These are phyloP conservation scores for Mesocricetus auratus DNA, from an alignment of 2,113 vertebrate genomes.

Conservation along the genomic window DNA sequence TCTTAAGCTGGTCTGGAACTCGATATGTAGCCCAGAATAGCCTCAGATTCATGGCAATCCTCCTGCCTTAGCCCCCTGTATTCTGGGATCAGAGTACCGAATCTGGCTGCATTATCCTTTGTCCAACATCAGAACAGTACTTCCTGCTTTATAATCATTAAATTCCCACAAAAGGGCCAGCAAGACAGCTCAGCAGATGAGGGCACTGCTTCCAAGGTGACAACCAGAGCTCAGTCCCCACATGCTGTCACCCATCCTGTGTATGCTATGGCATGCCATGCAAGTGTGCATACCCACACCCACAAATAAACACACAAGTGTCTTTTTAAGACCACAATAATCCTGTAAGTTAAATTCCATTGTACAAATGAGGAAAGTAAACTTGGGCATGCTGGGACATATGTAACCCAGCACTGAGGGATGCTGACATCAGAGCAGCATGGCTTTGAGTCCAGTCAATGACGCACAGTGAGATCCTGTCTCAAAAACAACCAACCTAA, in stretches of 20 bases:
- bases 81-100: neutral
- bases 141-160: slow-evolving; percentile 45
- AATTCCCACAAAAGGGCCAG: neutral
- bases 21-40: neutral
- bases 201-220: neutral
- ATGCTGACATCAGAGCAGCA: neutral
- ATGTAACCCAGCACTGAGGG: neutral
- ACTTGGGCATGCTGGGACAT: neutral
- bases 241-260: neutral
- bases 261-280: neutral
- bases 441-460: neutral
- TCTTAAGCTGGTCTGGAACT: neutral
- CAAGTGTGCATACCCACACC: neutral
- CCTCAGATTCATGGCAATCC: neutral
- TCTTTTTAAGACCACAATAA: neutral
- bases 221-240: neutral
- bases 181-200: neutral
- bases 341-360: neutral
- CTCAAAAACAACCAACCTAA: neutral
- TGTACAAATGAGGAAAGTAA: slow-evolving; percentile 34
- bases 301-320: neutral
- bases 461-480: neutral
- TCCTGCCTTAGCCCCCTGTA: neutral
- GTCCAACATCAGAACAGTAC: neutral
- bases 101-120: neutral